Evolutionary conservation across 2,888 invertebrate genomes (phyloP).

Genomic region (Cosmia trapezina): DNA sequence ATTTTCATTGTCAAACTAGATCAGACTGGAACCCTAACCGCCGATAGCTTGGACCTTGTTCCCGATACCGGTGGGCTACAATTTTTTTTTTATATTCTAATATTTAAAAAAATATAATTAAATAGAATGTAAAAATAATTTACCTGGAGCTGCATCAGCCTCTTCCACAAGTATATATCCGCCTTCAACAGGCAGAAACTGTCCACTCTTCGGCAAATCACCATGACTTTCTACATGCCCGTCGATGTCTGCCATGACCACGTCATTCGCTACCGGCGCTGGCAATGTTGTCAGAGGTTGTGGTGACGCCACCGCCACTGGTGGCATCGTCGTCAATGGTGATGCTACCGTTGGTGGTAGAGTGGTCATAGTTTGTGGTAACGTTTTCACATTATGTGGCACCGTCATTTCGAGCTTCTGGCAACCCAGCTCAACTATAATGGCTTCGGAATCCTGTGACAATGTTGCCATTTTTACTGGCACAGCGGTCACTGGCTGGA

Average conservation of each 20-base stretch:
- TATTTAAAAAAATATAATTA: too few species aligned
- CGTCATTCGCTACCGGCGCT: conserved; percentile 67
- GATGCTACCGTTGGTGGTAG: conserved; percentile 29
- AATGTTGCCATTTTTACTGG: conserved; percentile 72
- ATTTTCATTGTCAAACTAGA: too few species aligned
- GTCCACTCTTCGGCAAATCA: conserved; percentile 71
- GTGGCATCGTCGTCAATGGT: conserved; percentile 26
- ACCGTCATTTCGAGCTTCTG: conserved; percentile 30
- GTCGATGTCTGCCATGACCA: conserved; percentile 78
- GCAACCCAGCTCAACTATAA: conserved; percentile 79
- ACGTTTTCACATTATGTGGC: conserved; percentile 29
- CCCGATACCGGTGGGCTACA: too few species aligned
- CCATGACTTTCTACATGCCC: conserved; percentile 75
- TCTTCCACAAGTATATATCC: conserved; percentile 84
- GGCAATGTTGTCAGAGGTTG: conserved; percentile 27
- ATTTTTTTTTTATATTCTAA: too few species aligned
- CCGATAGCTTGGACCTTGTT: too few species aligned
- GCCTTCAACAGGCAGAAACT: conserved; percentile 85
- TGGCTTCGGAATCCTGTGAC: conserved; percentile 74
- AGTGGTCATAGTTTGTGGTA: conserved; percentile 35
- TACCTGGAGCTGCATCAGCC: conserved; percentile 73
- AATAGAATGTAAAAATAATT: neutral
- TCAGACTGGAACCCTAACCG: too few species aligned
- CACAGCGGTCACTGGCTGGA: conserved; percentile 81
- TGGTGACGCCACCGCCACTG: conserved; percentile 14